Base-by-base conservation (phyloP, 1,140 invertebrate genomes). In the Pristionchus pacificus region DNA sequence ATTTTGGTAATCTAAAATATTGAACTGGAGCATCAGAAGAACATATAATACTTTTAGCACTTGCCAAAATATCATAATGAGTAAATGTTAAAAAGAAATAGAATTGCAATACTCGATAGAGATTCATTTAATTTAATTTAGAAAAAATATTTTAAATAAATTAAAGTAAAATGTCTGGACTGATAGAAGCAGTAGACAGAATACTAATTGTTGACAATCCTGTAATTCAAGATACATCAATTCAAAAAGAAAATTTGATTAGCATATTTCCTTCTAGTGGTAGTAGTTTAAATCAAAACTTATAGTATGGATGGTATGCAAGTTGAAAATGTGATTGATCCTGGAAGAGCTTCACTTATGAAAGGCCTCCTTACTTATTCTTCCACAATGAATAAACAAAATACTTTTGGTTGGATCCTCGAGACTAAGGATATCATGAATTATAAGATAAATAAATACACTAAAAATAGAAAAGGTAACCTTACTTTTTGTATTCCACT, bases 231-330 rank as follows among this genome's bases (percentile, higher is more conserved):
- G 65, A 67, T 67, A 25, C 65, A 58, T 74, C 71, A 0, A 60
- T 74, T 13, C 71, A 74, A 71, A 72, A 72, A 74, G 70, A 72
- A 24, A 72, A 72, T 64, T 19, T 72, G 0, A 72, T 72, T 32
- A 72, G 60, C 24, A 59, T 74, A 29, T 74, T 73, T 59, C 72
- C 72, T 10, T 74, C 71, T 29, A 25, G 64, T 59, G 73, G 73
- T n/a, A 74, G 61, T 24, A 74, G 66, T 75, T 33, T 74, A 33
- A 74, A 74, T 75, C 29, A 74, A 66, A 32, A 68, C 70, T 0
- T 74, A 74, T 74, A 66, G 63, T n/a, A 77, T 74, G 57, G 62
- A 74, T 74, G 71, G 73, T 0, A 68, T 32, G 70, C 71, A 75
- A 60, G 74, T 74, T 24, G 73, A 74, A 66, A 61, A 28, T 60